These are phyloP conservation scores for Maniola hyperantus DNA, from an alignment of 2,888 invertebrate genomes.

Conservation along the genomic window DNA sequence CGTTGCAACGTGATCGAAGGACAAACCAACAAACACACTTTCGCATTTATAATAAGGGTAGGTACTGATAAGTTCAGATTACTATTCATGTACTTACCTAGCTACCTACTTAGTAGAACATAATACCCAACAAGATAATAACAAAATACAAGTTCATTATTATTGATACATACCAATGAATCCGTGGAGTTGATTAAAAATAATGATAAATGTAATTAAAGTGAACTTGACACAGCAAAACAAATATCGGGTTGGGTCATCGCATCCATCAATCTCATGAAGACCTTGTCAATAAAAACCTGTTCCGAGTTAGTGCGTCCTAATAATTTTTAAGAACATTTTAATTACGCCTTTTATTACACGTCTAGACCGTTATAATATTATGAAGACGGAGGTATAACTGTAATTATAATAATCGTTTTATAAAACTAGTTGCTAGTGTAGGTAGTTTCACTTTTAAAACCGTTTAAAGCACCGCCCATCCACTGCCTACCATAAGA, in stretches of 20 bases:
- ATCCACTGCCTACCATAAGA: not conserved
- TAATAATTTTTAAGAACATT: slow-evolving; percentile 39
- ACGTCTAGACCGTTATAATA: slow-evolving; percentile 9
- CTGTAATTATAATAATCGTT: not conserved
- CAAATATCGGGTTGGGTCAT: slow-evolving; percentile 67
- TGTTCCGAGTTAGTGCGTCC: slow-evolving; percentile 44
- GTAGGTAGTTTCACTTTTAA: slow-evolving; percentile 6
- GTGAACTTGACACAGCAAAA: slow-evolving; percentile 64
- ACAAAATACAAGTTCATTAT: slow-evolving; percentile 30
- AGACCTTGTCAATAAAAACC: slow-evolving; percentile 56
- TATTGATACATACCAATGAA: slow-evolving; percentile 12
- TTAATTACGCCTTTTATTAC: slow-evolving; percentile 41
- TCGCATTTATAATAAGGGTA: too few species aligned
- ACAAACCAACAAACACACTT: too few species aligned
- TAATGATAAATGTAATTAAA: slow-evolving; percentile 58
- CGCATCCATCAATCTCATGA: slow-evolving; percentile 61
- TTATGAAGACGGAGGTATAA: not conserved
- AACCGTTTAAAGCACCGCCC: not conserved
- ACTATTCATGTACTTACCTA: not conserved
- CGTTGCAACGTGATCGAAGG: too few species aligned
- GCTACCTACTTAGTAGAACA: not conserved
- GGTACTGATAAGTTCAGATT: not conserved
- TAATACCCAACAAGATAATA: slow-evolving; percentile 12
- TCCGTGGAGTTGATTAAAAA: slow-evolving; percentile 46
- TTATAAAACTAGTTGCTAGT: slow-evolving; percentile 6